Conservation (phyloP, 2,888 invertebrate species). For the Synergus umbraculus region DNA sequence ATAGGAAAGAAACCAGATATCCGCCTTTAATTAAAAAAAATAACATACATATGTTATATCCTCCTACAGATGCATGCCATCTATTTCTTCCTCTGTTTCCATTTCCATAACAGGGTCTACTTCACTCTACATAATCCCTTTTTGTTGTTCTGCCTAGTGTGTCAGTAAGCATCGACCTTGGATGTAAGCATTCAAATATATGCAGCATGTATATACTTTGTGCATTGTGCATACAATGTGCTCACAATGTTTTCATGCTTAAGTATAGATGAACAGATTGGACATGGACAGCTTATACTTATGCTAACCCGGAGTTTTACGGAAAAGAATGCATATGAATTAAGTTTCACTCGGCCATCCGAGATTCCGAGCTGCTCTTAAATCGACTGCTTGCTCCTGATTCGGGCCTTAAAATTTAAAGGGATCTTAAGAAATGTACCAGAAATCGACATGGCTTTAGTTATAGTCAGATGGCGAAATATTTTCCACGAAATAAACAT, state of each 20-base stretch:
- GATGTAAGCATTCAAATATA: conserved; percentile 51
- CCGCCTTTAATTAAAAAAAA: too few relatives aligned
- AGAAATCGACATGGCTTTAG: too few relatives aligned
- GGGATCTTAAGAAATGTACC: too few relatives aligned
- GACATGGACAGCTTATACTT: conserved; percentile 11
- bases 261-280: conserved; percentile 42
- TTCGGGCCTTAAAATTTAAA: too few relatives aligned
- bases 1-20: background rate
- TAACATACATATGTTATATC: too few relatives aligned
- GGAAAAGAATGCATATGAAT: too few relatives aligned
- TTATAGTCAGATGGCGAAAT: too few relatives aligned
- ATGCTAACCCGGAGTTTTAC: conserved; percentile 19
- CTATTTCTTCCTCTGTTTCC: conserved; percentile 15
- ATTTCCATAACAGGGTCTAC: conserved; percentile 23
- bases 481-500: too few relatives aligned
- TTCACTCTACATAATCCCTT: conserved; percentile 25
- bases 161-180: conserved; percentile 53
- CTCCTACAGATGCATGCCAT: background rate
- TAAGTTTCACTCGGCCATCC: too few relatives aligned
- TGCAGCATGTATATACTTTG: conserved; percentile 22
- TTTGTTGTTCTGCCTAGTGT: conserved; percentile 30
- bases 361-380: too few relatives aligned
- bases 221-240: background rate
- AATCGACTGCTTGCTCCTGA: too few relatives aligned
- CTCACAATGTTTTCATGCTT: conserved; percentile 7